These are phyloP conservation scores for Synergus itoensis DNA, from an alignment of 2,888 invertebrate species.

Conservation along the genomic window DNA sequence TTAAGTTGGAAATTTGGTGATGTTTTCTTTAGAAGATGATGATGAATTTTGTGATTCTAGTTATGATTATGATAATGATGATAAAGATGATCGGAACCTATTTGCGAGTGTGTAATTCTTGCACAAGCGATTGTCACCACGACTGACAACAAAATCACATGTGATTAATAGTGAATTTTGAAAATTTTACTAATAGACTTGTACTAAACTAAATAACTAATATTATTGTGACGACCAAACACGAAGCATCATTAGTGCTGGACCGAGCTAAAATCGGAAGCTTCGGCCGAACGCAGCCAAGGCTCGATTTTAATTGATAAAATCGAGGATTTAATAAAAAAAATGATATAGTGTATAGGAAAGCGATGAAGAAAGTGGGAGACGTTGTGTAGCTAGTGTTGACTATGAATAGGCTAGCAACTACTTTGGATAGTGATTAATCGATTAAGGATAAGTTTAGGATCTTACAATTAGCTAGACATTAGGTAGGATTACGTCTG, in stretches of 20 bases:
- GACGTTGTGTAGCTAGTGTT: slow-evolving; percentile 72
- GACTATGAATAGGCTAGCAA: slow-evolving; percentile 70
- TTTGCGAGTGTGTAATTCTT: slow-evolving; percentile 67
- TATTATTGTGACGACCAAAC: slow-evolving; percentile 75
- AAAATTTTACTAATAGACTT: slow-evolving; percentile 75
- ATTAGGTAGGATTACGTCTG: slow-evolving; percentile 72
- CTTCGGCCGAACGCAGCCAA: slow-evolving; percentile 56
- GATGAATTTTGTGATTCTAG: slow-evolving; percentile 13
- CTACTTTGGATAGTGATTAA: slow-evolving; percentile 65
- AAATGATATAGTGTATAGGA: slow-evolving; percentile 37
- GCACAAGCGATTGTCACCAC: slow-evolving; percentile 70
- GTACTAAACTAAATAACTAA: slow-evolving; percentile 69
- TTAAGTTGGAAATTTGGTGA: too few species aligned
- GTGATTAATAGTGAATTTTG: slow-evolving; percentile 76
- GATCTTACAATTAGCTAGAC: slow-evolving; percentile 68
- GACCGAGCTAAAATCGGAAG: slow-evolving; percentile 49
- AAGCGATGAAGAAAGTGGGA: slow-evolving; percentile 49
- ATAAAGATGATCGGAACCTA: slow-evolving; percentile 52
- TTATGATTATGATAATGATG: neutral
- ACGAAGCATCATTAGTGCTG: slow-evolving; percentile 47
- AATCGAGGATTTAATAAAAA: slow-evolving; percentile 51
- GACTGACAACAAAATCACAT: slow-evolving; percentile 73
- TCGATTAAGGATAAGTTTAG: slow-evolving; percentile 56
- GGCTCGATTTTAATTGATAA: slow-evolving; percentile 52
- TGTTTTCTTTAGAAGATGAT: slow-evolving; percentile 7